These are phyloP conservation scores for Meloidogyne exigua DNA, from an alignment of 1,140 invertebrate genomes.

Conservation along the genomic window DNA sequence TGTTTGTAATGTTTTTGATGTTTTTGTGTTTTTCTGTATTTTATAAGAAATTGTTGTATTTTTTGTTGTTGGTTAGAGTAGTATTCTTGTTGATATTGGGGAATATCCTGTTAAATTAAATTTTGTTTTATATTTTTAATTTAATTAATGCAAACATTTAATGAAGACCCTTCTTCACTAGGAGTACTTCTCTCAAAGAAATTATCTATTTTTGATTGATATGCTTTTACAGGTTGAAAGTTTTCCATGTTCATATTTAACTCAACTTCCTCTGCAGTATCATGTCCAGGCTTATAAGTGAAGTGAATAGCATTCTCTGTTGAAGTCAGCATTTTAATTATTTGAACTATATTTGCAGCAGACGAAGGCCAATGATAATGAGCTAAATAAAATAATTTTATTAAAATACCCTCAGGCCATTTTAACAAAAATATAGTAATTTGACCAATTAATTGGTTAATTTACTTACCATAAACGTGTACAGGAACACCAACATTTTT, in stretches of 20 bases:
- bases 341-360: background rate
- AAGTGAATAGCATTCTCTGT: constrained; percentile 17
- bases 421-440: background rate
- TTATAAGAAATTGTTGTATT: constrained; percentile 15
- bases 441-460: background rate
- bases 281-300: background rate
- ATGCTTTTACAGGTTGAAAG: background rate
- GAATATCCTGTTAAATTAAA: background rate
- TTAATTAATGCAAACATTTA: background rate
- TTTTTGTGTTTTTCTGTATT: constrained; percentile 14
- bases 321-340: background rate
- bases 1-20: constrained; percentile 25
- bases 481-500: constrained; percentile 14
- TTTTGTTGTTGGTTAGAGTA: constrained; percentile 2
- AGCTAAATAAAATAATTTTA: background rate
- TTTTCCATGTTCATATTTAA: background rate
- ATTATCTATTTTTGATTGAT: constrained; percentile 1
- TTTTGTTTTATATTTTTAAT: background rate
- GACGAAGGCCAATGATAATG: constrained; percentile 15
- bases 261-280: background rate
- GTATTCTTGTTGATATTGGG: constrained; percentile 7
- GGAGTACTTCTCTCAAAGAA: constrained; percentile 13
- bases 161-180: background rate
- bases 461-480: constrained; percentile 9
- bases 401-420: background rate